Conservation (phyloP, 2,888 invertebrate species). For the Meiosimyza decipiens region DNA sequence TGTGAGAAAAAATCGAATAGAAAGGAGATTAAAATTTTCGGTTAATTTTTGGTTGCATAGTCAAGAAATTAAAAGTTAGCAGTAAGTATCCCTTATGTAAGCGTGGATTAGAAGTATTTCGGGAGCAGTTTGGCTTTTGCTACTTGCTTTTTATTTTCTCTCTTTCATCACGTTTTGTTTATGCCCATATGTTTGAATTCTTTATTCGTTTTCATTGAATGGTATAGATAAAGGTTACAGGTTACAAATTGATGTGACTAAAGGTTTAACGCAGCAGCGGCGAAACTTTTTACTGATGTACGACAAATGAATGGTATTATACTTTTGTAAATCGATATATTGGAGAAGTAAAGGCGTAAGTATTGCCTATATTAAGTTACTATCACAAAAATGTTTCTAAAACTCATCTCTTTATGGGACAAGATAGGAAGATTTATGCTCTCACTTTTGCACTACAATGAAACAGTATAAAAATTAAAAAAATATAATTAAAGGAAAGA, state of each 20-base stretch:
- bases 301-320: too few relatives aligned
- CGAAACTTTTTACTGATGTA: too few relatives aligned
- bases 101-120: slow-evolving; percentile 10
- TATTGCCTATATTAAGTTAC: too few relatives aligned
- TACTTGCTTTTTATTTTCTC: slow-evolving; percentile 18
- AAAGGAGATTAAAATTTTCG: slow-evolving; percentile 36
- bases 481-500: too few relatives aligned
- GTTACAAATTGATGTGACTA: slow-evolving; percentile 2
- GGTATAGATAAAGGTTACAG: slow-evolving; percentile 8
- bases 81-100: slow-evolving; percentile 13
- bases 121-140: slow-evolving; percentile 9
- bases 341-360: too few relatives aligned
- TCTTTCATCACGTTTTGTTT: background rate
- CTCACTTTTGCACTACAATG: too few relatives aligned
- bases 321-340: too few relatives aligned
- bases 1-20: slow-evolving; percentile 24
- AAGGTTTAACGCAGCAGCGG: background rate
- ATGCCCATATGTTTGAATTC: background rate
- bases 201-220: background rate
- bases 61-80: slow-evolving; percentile 34
- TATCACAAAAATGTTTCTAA: too few relatives aligned
- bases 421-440: too few relatives aligned
- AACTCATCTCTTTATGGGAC: too few relatives aligned
- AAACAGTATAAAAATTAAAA: too few relatives aligned
- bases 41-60: slow-evolving; percentile 41